Evolutionary conservation across 2,113 vertebrate species (phyloP), one percentile per base, ranked within the genome.

Genomic region (Myotis brandtii): DNA sequence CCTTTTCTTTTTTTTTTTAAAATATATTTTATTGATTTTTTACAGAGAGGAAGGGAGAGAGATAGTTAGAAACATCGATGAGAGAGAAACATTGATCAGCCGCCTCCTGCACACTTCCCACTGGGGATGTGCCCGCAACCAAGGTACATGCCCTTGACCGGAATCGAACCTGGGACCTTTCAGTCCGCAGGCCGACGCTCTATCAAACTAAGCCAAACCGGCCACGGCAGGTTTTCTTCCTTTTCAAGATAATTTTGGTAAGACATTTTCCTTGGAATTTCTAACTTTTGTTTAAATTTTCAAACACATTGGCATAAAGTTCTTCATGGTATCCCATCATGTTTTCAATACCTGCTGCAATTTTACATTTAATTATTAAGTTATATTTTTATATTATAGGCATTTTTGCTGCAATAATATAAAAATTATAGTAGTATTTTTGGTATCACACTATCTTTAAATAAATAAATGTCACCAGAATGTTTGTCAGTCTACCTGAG

Each of bases 211-310:
- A 37, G 37, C 37, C 37, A 37, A 37, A 37, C 37, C 4, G 37
- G 37, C 3, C 37, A 37, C 37, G 37, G 37, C 40, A 86, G 37
- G 6, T 66, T 83, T 95, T 76, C 40, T 27, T 90, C 76, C 30
- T 95, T 85, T 85, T 69, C 21, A 62, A 84, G 66, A 82, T 20
- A 96, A 81, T 73, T 92, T 93, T 91, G 69, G 6, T 72, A 88
- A 72, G 34, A 70, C 5, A 83, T 77, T 89, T 95, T 59, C 56
- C 72, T 86, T 90, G 9, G 16, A 95, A 87, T 69, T 67, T 91
- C 46, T 72, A 18, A 43, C 25, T 50, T 95, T 93, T 87, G 7
- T 91, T 70, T 79, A 93, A 70, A 93, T 64, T 93, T 93, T 91
- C 12, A 82, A 81, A 73, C 27, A 90, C 75, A 40, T 7, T 79